Conservation (phyloP, 1,140 invertebrate species). For the Uloborus diversus region DNA sequence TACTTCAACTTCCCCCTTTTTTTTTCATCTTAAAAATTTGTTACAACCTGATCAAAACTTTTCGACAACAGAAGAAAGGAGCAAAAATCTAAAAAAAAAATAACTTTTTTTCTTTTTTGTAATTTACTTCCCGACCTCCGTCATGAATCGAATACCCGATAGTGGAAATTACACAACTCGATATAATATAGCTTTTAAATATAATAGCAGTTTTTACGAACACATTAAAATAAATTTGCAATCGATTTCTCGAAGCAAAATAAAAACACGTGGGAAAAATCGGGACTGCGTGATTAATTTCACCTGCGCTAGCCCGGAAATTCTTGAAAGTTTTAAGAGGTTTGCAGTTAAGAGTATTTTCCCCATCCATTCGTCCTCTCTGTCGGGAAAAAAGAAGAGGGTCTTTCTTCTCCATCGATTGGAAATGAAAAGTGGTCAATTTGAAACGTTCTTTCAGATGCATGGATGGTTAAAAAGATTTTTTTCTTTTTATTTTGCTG, state of each 20-base stretch:
- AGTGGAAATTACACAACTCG: constrained; percentile 25
- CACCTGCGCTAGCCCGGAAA: constrained; percentile 16
- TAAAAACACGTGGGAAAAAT: constrained; percentile 27
- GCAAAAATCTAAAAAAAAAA: not conserved
- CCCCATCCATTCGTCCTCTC: constrained; percentile 12
- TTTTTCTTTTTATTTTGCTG: not conserved
- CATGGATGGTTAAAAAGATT: not conserved
- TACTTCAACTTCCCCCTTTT: no score
- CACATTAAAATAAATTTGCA: constrained; percentile 44
- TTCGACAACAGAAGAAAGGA: no score
- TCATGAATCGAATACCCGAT: constrained; percentile 7
- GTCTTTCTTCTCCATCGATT: not conserved
- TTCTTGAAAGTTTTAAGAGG: constrained; percentile 30
- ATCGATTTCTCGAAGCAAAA: constrained; percentile 11
- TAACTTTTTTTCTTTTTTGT: no score
- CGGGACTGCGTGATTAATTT: constrained; percentile 49
- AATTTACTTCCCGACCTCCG: no score
- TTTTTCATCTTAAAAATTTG: no score
- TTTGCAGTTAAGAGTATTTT: constrained; percentile 31
- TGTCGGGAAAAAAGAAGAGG: not conserved
- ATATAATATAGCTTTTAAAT: constrained; percentile 40
- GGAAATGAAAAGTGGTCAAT: constrained; percentile 38
- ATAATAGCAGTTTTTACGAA: constrained; percentile 42
- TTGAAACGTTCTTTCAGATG: constrained; percentile 13
- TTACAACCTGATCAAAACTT: no score